Evolutionary conservation across 2,888 invertebrate genomes (phyloP), one percentile per base, ranked within the genome.

Genomic region (Carpatolechia fugitivella): DNA sequence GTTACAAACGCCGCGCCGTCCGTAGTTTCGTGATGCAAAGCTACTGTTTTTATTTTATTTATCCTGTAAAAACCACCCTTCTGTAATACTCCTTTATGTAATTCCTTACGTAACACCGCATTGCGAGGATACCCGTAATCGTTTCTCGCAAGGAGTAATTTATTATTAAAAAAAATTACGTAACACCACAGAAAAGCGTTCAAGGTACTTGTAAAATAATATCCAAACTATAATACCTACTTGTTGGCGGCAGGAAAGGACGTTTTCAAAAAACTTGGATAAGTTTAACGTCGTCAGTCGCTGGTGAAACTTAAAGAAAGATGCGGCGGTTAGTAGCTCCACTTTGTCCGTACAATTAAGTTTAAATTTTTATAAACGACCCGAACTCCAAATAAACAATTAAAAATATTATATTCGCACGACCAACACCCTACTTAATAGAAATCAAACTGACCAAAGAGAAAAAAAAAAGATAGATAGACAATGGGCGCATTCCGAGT

Each of bases 71-170:
- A 57, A 62, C 66, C 68, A 73, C 70, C 73, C 74, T 74, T n/a
- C 66, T 62, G 68, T 57, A 63, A 68, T 70, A 59, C 61, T 63
- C 66, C 66, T 69, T 76, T 74, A 84, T 72, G 79, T 82, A 84
- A 82, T 80, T n/a, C 63, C 79, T 85, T 84, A 83, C 82, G 83
- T 85, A 85, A 85, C 74, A 61, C 76, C 76, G 72, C 81, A 74
- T 79, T 79, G 74, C 70, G 58, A 69, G 63, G 64, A 66, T 67
- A 66, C 52, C 60, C 57, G 54, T 52, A 52, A 41, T 61, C n/a
- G 31, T 56, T 47, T 18, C 24, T 46, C 24, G 3, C 11, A 41
- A 56, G 50, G 61, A 65, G 60, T 57, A 61, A n/a, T 60, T 41
- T 58, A 59, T 52, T 35, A 41, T 29, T n/a, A n/a, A n/a, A n/a